Evolutionary conservation across 2,888 invertebrate species (phyloP), one percentile per base, ranked within the genome.

Genomic region (Drosophila ezoana): DNA sequence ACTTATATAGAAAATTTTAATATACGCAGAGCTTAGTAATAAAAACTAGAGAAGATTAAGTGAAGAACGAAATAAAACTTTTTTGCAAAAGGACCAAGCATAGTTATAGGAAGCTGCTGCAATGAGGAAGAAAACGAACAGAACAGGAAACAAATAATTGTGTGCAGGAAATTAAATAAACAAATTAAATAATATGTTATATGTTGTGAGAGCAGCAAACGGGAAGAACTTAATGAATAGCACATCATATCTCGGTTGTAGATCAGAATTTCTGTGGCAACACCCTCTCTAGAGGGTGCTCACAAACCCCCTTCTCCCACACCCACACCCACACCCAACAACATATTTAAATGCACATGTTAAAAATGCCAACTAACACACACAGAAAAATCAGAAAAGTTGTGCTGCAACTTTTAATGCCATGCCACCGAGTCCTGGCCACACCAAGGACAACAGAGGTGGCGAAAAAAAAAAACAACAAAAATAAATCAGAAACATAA

Each of bases 291-390:
- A 40, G 45, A 32, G 43, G 40, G 9, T 16, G 13, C 18, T 18
- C 14, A 1, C 41, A 10, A 3, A 5, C 23, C 23, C 1, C 4
- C 9, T 0, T 11, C 16, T 40, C 3, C 40, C 40, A 0, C 14
- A 8, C n/a, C n/a, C n/a, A n/a, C n/a, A 13, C 14, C 10, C 4
- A 43, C 38, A 6, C 5, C 23, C 23, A 47, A 54, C 33, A 65
- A 35, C 40, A 57, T 14, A 67, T 81, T 66, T 72, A 56, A 47
- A 54, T 60, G 59, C 60, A 76, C 54, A 73, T 63, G 71, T 60
- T 57, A 79, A 60, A 79, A 77, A 74, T 63, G 52, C 48, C 65
- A 69, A 79, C 70, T 74, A 65, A 76, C 63, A 66, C 49, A 74
- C 38, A 44, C 14, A 44, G 44, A 54, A 60, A 68, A 68, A 64